A percentile compares a stretch with the other conserved stretches of the same genome.
These are phyloP conservation scores for Saccopteryx bilineata DNA, from an alignment of 2,113 vertebrate genomes.

Conservation along the genomic window DNA sequence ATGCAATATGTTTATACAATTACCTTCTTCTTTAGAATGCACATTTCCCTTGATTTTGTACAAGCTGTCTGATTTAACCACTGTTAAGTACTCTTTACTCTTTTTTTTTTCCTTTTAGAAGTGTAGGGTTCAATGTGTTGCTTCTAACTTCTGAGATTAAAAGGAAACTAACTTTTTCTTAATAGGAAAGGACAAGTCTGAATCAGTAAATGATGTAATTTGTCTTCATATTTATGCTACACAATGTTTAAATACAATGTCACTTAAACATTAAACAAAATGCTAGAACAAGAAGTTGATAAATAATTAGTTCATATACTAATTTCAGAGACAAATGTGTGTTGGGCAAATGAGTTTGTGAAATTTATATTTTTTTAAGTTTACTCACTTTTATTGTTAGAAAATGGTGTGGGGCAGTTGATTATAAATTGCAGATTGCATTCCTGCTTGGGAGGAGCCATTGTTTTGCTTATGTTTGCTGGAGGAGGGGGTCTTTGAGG, in stretches of 20 bases:
- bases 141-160: conserved; percentile 35
- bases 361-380: too few species aligned
- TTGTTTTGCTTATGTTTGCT: too few species aligned
- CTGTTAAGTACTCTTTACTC: conserved; percentile 46
- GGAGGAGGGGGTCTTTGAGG: too few species aligned
- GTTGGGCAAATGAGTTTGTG: too few species aligned
- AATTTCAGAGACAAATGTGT: background rate
- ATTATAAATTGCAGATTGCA: too few species aligned
- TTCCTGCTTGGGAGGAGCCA: too few species aligned
- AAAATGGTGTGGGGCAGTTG: too few species aligned
- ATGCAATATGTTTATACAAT: conserved; percentile 68
- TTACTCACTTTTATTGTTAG: too few species aligned
- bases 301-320: background rate
- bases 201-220: background rate
- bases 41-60: conserved; percentile 57
- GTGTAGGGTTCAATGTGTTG: background rate
- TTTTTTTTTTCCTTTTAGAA: conserved; percentile 10
- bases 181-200: background rate
- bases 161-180: background rate
- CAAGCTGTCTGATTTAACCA: conserved; percentile 59
- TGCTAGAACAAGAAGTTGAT: background rate
- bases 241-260: background rate
- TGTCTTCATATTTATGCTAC: background rate
- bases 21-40: conserved; percentile 67
- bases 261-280: background rate